These are phyloP conservation scores for Branchinecta sandiegonensis DNA, from an alignment of 2,888 invertebrate species.

Conservation along the genomic window DNA sequence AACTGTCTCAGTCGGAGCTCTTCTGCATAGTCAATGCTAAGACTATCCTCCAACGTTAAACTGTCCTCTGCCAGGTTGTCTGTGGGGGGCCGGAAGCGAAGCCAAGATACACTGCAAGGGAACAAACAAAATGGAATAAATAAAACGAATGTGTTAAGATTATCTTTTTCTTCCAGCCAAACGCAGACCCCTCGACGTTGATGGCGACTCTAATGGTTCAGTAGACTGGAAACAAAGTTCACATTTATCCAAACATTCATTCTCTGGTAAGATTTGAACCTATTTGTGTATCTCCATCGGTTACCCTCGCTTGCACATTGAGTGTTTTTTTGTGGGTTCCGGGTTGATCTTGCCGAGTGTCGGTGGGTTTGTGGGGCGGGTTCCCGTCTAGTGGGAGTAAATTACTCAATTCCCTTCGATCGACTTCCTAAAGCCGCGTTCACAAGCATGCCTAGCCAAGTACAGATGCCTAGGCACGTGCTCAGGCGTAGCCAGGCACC, in stretches of 20 bases:
- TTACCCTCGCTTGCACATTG: no score
- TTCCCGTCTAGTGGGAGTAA: no score
- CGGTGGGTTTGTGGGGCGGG: no score
- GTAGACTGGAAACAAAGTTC: not conserved
- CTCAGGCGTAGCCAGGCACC: no score
- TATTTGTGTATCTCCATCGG: not conserved
- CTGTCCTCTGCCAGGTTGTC: not conserved
- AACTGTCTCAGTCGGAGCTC: not conserved
- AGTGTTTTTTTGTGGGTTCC: no score
- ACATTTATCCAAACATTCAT: not conserved
- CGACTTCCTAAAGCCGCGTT: no score
- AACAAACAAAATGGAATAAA: no score
- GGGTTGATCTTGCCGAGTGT: no score
- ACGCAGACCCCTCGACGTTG: not conserved
- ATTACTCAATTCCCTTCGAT: no score
- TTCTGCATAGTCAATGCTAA: slow-evolving; percentile 5
- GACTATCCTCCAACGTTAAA: not conserved
- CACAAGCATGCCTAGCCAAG: no score
- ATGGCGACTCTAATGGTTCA: not conserved
- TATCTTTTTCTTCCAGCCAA: not conserved
- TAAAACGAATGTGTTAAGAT: not conserved
- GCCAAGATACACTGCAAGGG: not conserved
- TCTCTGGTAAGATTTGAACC: slow-evolving; percentile 1
- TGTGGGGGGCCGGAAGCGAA: not conserved
- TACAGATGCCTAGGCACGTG: no score